A percentile compares a stretch with the other conserved stretches of the same genome.
Conservation (phyloP, 2,113 vertebrate species). For the Aepyceros melampus region DNA sequence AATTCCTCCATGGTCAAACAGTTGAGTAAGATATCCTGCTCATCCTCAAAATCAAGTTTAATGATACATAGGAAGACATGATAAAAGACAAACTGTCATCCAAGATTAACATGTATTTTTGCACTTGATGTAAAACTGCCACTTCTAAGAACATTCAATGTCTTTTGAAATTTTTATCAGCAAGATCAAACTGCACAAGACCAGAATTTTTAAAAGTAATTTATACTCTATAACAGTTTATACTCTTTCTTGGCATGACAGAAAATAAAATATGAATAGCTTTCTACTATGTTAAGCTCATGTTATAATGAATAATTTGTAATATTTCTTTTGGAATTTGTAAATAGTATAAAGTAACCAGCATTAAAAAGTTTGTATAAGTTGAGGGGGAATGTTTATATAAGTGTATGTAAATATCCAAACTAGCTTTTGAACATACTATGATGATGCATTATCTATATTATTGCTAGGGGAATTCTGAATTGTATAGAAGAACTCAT, state of each 20-base stretch:
- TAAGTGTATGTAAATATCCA: neutral
- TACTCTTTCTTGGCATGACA: neutral
- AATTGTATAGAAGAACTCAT: neutral
- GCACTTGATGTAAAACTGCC: neutral
- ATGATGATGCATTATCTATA: neutral
- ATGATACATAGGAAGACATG: neutral
- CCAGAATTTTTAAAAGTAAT: constrained; percentile 18
- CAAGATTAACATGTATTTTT: constrained; percentile 11
- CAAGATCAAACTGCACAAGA: constrained; percentile 35
- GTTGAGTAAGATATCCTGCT: neutral
- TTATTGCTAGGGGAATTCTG: neutral
- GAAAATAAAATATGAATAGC: constrained; percentile 54
- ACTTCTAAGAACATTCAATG: neutral
- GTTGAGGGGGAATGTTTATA: neutral
- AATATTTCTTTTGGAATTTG: constrained; percentile 10
- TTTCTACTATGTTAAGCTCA: neutral
- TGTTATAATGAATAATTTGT: constrained; percentile 11
- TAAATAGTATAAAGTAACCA: neutral
- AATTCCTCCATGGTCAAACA: constrained; percentile 1
- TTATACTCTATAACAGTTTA: neutral
- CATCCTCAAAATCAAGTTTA: constrained; percentile 30
- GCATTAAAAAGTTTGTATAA: neutral
- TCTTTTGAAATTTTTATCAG: constrained; percentile 53
- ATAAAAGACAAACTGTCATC: constrained; percentile 12
- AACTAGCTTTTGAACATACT: neutral